Evolutionary conservation across 2,888 invertebrate species (phyloP).

Genomic region (Allolobophora icterica): DNA sequence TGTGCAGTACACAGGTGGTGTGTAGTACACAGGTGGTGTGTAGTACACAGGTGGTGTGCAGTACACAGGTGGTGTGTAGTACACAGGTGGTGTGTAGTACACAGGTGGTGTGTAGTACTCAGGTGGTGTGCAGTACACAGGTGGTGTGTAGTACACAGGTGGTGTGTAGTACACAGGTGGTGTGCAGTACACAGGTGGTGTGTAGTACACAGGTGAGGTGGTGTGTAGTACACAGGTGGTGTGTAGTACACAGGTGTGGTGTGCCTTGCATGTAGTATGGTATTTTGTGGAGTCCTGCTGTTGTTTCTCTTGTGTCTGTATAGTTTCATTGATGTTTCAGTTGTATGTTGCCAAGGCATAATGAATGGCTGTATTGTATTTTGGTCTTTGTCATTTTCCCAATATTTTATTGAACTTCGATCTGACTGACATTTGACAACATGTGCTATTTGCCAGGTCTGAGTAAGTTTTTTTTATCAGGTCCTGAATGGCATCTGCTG

Average conservation of each 20-base stretch:
- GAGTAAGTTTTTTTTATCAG: not conserved
- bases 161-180: not conserved
- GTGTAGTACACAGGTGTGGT: no score
- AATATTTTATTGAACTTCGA: conserved; percentile 17
- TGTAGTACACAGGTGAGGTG: no score
- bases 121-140: not conserved
- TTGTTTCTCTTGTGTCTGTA: not conserved
- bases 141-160: not conserved
- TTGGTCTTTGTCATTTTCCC: not conserved
- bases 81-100: not conserved
- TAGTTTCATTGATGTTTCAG: not conserved
- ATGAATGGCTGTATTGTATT: not conserved
- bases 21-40: no score
- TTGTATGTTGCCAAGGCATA: not conserved
- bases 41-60: not conserved
- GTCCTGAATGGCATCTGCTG: no score
- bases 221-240: not conserved
- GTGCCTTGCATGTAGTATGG: not conserved
- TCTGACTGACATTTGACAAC: not conserved
- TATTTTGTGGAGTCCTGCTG: not conserved
- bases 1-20: not conserved
- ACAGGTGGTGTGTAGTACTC: no score
- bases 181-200: not conserved
- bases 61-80: no score
- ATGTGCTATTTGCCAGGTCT: not conserved